Evolutionary conservation across 2,113 vertebrate genomes (phyloP), one percentile per base, ranked within the genome.

Genomic region (Theropithecus gelada): DNA sequence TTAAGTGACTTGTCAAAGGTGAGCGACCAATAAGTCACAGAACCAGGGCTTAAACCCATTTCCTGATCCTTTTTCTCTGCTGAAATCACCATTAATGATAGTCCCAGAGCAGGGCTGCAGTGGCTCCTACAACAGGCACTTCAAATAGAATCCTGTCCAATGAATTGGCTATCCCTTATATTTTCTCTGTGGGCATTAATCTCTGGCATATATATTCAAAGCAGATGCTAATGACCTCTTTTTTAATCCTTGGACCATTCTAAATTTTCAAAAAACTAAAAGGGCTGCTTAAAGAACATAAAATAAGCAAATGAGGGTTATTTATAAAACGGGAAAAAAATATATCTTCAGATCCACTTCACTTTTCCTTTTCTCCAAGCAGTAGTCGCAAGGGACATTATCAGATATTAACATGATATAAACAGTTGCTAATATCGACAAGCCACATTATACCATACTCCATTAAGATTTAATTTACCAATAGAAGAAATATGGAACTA

Each of bases 1-100:
- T 85, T 85, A 92, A 96, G 43, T 76, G 66, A 81, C 25, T 96
- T 90, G 84, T 82, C 84, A 93, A 82, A 96, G 87, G 88, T 96
- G 90, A 96, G 88, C 48, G 27, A 79, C 70, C 84, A 73, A 61
- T 70, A 97, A 70, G 70, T 38, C 32, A 38, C 83, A 96, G 86
- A 90, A 72, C 27, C 73, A 79, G 68, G 83, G 38, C 23, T 68
- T 27, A 75, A 92, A 18, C n/a, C 6, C 68, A 40, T 81, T 93
- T 97, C 59, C 64, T 88, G 52, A 78, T 14, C 30, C 20, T 13
- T 8, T 43, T 70, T 78, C 64, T 94, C 90, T 88, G 20, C 55
- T 64, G 64, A 93, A 68, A 78, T 38, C 22, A 9, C 55, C 16
- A 4, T 50, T 5, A 38, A 35, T 57, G 68, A 91, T 68, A 64